A percentile compares a stretch with the other conserved stretches of the same genome.
Evolutionary conservation across 2,113 vertebrate genomes (phyloP).

Genomic region (Nanger granti): DNA sequence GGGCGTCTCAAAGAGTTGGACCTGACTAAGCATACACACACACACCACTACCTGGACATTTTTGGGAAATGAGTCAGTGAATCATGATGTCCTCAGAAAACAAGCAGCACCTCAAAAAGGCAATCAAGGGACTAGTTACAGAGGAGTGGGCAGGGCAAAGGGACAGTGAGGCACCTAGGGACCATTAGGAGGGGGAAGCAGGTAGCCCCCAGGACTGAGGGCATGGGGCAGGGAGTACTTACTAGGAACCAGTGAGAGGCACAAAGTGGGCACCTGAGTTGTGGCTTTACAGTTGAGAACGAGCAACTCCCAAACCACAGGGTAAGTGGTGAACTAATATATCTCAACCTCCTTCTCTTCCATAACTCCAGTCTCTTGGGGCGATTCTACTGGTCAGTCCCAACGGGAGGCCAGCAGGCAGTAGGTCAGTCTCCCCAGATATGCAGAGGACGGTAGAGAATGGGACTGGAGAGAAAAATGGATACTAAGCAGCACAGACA

Average conservation of each 20-base stretch:
- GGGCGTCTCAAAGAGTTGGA: not conserved
- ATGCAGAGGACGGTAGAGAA: not conserved
- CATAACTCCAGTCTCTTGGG: not conserved
- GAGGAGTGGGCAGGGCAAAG: not conserved
- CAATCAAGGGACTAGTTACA: not conserved
- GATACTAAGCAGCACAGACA: not conserved
- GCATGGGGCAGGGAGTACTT: not conserved
- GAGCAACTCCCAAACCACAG: not conserved
- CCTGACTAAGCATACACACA: not conserved
- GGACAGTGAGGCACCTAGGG: not conserved
- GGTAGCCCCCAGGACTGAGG: not conserved
- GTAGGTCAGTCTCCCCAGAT: not conserved
- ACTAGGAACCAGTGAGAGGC: not conserved
- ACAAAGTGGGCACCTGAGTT: not conserved
- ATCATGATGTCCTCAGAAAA: not conserved
- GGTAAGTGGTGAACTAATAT: not conserved
- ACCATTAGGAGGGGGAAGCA: not conserved
- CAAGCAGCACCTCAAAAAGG: not conserved
- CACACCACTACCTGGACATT: not conserved
- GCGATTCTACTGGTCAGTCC: not conserved
- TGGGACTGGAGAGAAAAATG: not conserved
- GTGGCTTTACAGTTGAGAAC: not conserved
- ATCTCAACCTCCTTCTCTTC: not conserved
- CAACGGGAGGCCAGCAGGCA: not conserved
- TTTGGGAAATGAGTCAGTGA: not conserved